These are phyloP conservation scores for Diabrotica virgifera DNA, from an alignment of 1,140 invertebrate genomes.

Conservation along the genomic window DNA sequence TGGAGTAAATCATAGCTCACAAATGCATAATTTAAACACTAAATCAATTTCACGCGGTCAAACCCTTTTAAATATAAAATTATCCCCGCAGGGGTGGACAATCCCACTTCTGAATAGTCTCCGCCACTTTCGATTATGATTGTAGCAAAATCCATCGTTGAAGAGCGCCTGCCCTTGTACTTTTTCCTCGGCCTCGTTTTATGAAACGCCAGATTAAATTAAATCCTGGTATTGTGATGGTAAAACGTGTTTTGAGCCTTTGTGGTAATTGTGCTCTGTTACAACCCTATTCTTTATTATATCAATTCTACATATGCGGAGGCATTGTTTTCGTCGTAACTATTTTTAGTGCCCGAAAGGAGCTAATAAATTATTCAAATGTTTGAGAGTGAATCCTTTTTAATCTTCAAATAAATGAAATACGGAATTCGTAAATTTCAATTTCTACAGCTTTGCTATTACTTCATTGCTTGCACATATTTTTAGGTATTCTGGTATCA, in stretches of 20 bases:
- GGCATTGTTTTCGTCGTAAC: slow-evolving; percentile 24
- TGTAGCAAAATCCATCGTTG: slow-evolving; percentile 27
- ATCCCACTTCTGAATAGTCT: background rate
- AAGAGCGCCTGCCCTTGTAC: slow-evolving; percentile 26
- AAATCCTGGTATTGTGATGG: slow-evolving; percentile 39
- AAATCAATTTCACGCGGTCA: slow-evolving; percentile 19
- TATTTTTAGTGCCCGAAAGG: background rate
- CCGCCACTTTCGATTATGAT: slow-evolving; percentile 23
- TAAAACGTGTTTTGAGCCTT: slow-evolving; percentile 41
- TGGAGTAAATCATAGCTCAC: slow-evolving; percentile 6
- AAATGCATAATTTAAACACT: slow-evolving; percentile 4
- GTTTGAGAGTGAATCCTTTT: too few relatives aligned
- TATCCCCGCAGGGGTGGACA: slow-evolving; percentile 15
- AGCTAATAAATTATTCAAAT: too few relatives aligned
- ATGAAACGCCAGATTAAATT: slow-evolving; percentile 39
- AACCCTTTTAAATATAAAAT: slow-evolving; percentile 16
- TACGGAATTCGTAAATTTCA: too few relatives aligned
- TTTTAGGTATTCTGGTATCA: too few relatives aligned
- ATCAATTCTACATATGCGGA: slow-evolving; percentile 17
- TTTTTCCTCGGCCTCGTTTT: slow-evolving; percentile 33
- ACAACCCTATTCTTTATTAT: slow-evolving; percentile 33
- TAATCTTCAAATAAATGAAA: too few relatives aligned
- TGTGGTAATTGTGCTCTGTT: slow-evolving; percentile 39
- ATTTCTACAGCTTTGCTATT: too few relatives aligned
- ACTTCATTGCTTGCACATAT: too few relatives aligned